phyloP scores from a whole-genome alignment of 1,140 invertebrate species.

The Drusus annulatus region DNA sequence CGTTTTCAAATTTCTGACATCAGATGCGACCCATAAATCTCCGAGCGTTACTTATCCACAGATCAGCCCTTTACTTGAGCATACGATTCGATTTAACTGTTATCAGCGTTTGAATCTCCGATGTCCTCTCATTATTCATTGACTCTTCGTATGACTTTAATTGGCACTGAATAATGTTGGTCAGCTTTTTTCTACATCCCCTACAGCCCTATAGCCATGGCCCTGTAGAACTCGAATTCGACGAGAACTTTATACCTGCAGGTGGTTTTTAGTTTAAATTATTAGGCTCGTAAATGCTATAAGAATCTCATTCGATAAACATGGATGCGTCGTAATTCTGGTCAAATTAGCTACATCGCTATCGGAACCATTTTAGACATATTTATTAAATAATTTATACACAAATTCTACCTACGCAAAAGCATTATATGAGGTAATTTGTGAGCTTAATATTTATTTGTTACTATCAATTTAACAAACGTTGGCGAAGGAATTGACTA shows the following conservation, averaged over 20 bases:
- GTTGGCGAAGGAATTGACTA: no score
- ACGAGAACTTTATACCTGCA: neutral
- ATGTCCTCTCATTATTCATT: slow-evolving; percentile 55
- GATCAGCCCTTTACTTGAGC: neutral
- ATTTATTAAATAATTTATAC: no score
- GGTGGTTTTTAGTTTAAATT: neutral
- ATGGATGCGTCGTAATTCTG: no score
- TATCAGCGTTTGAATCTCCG: slow-evolving; percentile 48
- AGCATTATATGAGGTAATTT: no score
- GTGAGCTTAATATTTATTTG: no score
- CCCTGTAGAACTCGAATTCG: neutral
- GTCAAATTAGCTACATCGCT: no score
- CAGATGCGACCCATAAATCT: slow-evolving; percentile 11
- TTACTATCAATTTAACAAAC: no score
- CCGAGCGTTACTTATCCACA: neutral
- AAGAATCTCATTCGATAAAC: no score
- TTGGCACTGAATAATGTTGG: slow-evolving; percentile 51
- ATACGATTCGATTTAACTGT: slow-evolving; percentile 51
- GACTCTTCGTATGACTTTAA: slow-evolving; percentile 50
- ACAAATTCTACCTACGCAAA: no score
- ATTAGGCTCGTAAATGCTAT: no score
- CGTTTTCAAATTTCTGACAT: no score
- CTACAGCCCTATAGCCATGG: neutral
- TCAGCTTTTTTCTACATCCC: slow-evolving; percentile 10
- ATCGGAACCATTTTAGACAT: no score